Conservation (phyloP, 2,888 invertebrate species). For the Hirtodrosophila trivittata region DNA sequence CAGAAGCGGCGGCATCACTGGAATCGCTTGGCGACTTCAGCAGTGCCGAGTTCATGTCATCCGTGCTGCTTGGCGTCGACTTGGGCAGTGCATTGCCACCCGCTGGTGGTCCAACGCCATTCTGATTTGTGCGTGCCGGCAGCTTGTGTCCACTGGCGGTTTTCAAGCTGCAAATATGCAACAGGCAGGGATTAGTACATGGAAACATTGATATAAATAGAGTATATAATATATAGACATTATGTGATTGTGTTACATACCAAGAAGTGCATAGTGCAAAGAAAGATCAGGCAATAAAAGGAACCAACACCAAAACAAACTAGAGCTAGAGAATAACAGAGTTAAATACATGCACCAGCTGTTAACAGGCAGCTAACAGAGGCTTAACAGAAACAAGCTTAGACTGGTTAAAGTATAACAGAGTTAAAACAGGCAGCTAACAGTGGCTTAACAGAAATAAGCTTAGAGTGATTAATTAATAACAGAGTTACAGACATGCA, state of each 20-base stretch:
- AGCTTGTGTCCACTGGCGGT: constrained; percentile 73
- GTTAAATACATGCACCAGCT: too few relatives aligned
- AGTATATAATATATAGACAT: constrained; percentile 7
- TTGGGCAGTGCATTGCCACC: constrained; percentile 82
- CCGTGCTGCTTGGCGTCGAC: constrained; percentile 86
- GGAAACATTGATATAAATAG: not conserved
- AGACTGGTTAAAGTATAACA: too few relatives aligned
- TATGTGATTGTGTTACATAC: constrained; percentile 33
- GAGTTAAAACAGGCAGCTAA: too few relatives aligned
- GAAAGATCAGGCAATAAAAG: constrained; percentile 23
- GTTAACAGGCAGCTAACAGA: constrained; percentile 27
- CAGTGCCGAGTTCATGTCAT: constrained; percentile 89
- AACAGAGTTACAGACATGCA: too few relatives aligned
- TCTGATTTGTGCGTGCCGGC: constrained; percentile 51
- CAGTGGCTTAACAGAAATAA: not conserved
- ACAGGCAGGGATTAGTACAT: not conserved
- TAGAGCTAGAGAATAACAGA: constrained; percentile 14
- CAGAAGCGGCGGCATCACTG: constrained; percentile 84
- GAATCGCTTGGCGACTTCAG: constrained; percentile 86
- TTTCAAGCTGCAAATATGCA: constrained; percentile 77
- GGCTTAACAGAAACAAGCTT: constrained; percentile 18
- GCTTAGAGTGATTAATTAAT: not conserved
- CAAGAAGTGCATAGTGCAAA: constrained; percentile 21
- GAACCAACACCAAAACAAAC: constrained; percentile 44
- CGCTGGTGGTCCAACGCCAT: constrained; percentile 61